phyloP scores from a whole-genome alignment of 2,797 vertebrate genomes.

The Melanotaenia parkinsoni region DNA sequence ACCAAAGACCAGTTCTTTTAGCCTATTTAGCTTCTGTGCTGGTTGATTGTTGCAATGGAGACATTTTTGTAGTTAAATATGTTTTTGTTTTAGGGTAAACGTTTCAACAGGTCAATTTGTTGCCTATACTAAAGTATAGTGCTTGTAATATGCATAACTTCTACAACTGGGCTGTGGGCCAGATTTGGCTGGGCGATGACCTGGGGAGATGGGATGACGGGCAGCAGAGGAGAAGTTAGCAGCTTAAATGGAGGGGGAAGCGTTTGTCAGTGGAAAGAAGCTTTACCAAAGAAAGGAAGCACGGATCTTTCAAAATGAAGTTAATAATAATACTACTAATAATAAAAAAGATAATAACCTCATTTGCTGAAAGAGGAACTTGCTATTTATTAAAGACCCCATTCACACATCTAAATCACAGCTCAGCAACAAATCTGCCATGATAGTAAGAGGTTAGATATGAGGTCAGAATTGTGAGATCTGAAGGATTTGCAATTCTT shows the following conservation, averaged over 20 bases:
- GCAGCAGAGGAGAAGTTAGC: too few species aligned
- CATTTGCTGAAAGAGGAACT: constrained; percentile 10
- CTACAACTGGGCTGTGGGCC: constrained; percentile 7
- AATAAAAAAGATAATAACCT: not conserved
- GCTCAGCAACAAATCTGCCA: not conserved
- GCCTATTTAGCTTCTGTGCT: not conserved
- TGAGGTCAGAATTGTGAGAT: constrained; percentile 12
- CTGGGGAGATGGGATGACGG: too few species aligned
- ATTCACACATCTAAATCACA: not conserved
- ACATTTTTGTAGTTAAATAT: not conserved
- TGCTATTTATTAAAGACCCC: constrained; percentile 12
- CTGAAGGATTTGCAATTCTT: constrained; percentile 16
- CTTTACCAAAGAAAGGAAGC: too few species aligned
- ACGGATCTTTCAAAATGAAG: too few species aligned
- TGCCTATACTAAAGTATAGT: not conserved
- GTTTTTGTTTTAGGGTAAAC: not conserved
- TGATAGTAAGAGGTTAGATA: not conserved
- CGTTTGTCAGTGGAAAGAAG: too few species aligned
- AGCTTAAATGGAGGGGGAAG: too few species aligned
- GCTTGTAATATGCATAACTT: constrained; percentile 16
- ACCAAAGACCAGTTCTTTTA: constrained; percentile 20
- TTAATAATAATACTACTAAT: too few species aligned
- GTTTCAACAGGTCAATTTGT: not conserved
- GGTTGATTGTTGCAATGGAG: not conserved
- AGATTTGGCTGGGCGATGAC: not conserved